Evolutionary conservation across 2,113 vertebrate genomes (phyloP).

Genomic region (Mesitornis unicolor): DNA sequence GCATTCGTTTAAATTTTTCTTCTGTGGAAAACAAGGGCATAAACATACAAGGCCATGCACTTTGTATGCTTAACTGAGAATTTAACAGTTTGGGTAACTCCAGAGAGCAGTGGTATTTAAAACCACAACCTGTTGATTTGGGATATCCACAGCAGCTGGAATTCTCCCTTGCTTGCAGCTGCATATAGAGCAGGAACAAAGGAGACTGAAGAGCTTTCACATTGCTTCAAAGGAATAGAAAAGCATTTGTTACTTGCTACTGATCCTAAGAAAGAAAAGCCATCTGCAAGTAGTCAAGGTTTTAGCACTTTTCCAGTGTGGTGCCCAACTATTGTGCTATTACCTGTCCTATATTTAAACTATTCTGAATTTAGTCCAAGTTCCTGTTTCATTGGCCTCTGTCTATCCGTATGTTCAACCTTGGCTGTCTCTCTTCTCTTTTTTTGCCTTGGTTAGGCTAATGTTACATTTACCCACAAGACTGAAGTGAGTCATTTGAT

Average conservation of each 20-base stretch:
- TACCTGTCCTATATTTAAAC: constrained; percentile 61
- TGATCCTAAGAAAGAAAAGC: constrained; percentile 31
- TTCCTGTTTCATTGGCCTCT: constrained; percentile 58
- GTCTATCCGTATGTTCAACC: constrained; percentile 49
- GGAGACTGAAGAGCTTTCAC: constrained; percentile 38
- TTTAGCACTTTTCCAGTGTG: constrained; percentile 2
- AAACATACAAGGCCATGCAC: not conserved
- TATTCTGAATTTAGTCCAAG: not conserved
- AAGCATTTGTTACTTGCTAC: constrained; percentile 35
- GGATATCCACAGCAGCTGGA: constrained; percentile 39
- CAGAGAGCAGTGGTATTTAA: not conserved
- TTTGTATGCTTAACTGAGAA: not conserved
- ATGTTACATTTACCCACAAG: constrained; percentile 53
- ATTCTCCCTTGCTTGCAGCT: constrained; percentile 29
- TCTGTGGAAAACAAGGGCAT: not conserved
- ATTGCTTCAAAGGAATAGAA: constrained; percentile 31
- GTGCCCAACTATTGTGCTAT: not conserved
- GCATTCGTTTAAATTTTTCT: not conserved
- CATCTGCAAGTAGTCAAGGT: not conserved
- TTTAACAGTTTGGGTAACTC: not conserved
- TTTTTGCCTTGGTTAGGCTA: constrained; percentile 17
- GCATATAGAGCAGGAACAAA: constrained; percentile 36
- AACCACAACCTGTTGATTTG: constrained; percentile 47
- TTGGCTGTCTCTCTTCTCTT: not conserved
- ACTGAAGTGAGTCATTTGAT: constrained; percentile 60